Evolutionary conservation across 2,797 vertebrate species (phyloP).

Genomic region (Tolypeutes matacus): DNA sequence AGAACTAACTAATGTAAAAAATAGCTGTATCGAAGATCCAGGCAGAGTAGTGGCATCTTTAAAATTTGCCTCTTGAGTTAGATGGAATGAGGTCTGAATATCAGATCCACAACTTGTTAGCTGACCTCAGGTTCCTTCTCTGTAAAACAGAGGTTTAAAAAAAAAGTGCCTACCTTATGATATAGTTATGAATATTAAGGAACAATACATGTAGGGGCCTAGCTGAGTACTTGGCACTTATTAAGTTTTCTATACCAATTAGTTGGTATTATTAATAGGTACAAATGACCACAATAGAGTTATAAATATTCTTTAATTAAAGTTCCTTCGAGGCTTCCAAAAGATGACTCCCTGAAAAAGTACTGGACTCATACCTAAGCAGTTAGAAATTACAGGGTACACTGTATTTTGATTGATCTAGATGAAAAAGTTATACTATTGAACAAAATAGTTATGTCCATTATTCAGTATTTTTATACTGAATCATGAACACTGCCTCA

Average conservation of each 20-base stretch:
- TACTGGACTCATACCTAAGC: neutral
- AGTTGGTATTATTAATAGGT: neutral
- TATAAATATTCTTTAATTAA: neutral
- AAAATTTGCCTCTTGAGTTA: constrained; percentile 12
- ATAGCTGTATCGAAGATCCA: neutral
- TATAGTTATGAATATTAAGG: neutral
- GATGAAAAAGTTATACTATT: neutral
- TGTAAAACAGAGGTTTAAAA: neutral
- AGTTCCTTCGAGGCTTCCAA: neutral
- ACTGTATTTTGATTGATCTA: constrained; percentile 45
- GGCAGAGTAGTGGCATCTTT: neutral
- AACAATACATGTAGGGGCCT: neutral
- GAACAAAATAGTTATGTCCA: neutral
- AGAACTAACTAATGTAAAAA: neutral
- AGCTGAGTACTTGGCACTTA: neutral
- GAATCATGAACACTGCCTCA: neutral
- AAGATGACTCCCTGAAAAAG: neutral
- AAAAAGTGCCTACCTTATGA: neutral
- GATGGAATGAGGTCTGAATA: neutral
- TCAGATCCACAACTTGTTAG: neutral
- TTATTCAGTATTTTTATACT: constrained; percentile 35
- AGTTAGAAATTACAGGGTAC: neutral
- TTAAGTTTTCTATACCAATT: neutral
- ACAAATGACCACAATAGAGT: neutral
- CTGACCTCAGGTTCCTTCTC: neutral